phyloP scores from a whole-genome alignment of 2,113 vertebrate species.

The Eupsittula cactorum region DNA sequence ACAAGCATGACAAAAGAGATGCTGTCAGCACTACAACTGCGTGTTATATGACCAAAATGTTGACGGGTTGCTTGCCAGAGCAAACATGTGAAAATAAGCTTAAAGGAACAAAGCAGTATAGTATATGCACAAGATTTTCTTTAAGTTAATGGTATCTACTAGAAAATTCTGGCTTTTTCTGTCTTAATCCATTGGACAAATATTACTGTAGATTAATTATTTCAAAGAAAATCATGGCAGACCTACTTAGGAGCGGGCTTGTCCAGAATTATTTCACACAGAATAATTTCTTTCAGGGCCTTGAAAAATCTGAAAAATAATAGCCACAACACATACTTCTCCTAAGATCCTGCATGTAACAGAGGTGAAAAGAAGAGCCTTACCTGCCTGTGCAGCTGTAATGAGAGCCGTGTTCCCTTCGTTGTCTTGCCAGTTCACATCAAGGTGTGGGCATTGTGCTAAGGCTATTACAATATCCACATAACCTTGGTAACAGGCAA shows the following conservation, averaged over 20 bases:
- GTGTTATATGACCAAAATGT: background rate
- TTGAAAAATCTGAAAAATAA: background rate
- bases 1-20: background rate
- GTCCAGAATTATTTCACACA: background rate
- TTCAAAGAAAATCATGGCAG: background rate
- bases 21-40: background rate
- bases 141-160: background rate
- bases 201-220: background rate
- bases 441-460: conserved; percentile 89
- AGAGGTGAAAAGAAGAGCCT: conserved; percentile 7
- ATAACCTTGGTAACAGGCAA: conserved; percentile 95
- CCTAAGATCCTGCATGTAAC: background rate
- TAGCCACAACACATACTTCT: background rate
- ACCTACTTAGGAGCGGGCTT: background rate
- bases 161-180: background rate
- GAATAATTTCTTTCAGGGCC: background rate
- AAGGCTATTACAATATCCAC: conserved; percentile 91
- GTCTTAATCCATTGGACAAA: background rate
- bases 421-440: conserved; percentile 97
- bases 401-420: conserved; percentile 96
- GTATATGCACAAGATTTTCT: background rate
- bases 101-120: background rate
- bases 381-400: conserved; percentile 94
- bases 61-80: background rate
- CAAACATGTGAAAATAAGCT: background rate